Evolutionary conservation across 2,888 invertebrate genomes (phyloP), one percentile per base, ranked within the genome.

Genomic region (Polymixis lichenea): DNA sequence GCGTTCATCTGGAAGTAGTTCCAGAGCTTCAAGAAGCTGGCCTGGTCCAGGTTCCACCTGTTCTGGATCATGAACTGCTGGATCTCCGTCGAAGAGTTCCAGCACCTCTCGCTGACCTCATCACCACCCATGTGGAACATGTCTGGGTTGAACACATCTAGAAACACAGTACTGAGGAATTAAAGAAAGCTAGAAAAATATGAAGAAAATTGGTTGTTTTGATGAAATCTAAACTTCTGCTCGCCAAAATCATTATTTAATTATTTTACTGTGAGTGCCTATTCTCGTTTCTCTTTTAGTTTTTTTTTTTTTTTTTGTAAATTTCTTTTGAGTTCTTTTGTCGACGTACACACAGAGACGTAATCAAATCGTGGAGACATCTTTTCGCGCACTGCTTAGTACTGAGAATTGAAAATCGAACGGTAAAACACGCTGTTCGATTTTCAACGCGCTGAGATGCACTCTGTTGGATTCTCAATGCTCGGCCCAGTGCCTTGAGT

Each of bases 91-190:
- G 98, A 98, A 0, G 97, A 97, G 89, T 98, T 98, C 98, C 98
- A 99, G 92, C 98, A 99, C 8, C 94, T 90, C 72, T 97, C 95
- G 72, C 93, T 97, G 1, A 97, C 98, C 92, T 98, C 98, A 90
- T 98, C 98, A 0, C 98, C 98, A 2, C 98, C 98, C 98, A 98
- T 98, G 92, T 98, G 98, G 95, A 98, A 98, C 4, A 98, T 96
- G 90, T 98, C 98, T 3, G 91, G 97, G 0, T 97, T 91, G 92
- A 98, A 98, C 67, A 97, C 97, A 0, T 97, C 97, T 97, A 90
- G 8, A 89, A 90, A 69, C 32, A 67, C 11, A 53, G 25, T 15
- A 19, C 13, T 8, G 1, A 70, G 19, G 22, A 11, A 25, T 62
- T 46, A 46, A 55, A 15, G 51, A 58, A 32, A 11, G 25, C 8